phyloP scores from a whole-genome alignment of 35 echinoderm and acorn worm species.

The Anneissia japonica region DNA sequence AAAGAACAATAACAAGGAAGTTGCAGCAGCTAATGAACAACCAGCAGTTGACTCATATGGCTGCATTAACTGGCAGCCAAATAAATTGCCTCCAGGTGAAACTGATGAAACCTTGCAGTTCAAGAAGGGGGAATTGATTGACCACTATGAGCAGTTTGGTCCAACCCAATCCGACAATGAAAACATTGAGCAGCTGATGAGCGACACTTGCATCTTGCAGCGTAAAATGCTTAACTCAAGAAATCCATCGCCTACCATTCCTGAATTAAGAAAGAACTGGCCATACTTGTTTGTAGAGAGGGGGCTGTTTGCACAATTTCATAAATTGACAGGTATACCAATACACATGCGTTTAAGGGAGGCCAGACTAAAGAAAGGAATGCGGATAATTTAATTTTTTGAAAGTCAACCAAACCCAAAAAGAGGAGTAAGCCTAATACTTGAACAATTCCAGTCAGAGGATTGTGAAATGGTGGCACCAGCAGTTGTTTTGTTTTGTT shows the following conservation, averaged over 20 bases:
- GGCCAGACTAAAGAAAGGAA: not conserved
- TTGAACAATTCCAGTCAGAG: not conserved
- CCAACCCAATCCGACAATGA: not conserved
- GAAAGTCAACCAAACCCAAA: not conserved
- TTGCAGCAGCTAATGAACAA: not conserved
- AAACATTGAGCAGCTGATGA: not conserved
- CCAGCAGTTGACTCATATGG: constrained; percentile 11
- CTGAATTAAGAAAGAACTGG: not conserved
- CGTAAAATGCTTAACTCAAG: not conserved
- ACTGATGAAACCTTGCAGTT: not conserved
- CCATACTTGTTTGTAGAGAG: not conserved
- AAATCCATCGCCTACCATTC: not conserved
- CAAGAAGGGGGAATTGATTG: not conserved
- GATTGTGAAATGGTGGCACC: not conserved
- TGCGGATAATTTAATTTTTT: not conserved
- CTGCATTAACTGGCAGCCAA: constrained; percentile 15
- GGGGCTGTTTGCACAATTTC: not conserved
- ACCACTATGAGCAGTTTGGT: not conserved
- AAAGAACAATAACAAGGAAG: not conserved
- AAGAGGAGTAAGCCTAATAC: not conserved
- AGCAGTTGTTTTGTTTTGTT: not conserved
- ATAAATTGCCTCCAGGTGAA: not conserved
- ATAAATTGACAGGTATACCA: not conserved
- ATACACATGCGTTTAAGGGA: not conserved
- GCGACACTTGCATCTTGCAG: not conserved